Percentiles rank a stretch among this genome's conserved stretches.
Conservation (phyloP, 2,797 vertebrate species). For the Discoglossus pictus region DNA sequence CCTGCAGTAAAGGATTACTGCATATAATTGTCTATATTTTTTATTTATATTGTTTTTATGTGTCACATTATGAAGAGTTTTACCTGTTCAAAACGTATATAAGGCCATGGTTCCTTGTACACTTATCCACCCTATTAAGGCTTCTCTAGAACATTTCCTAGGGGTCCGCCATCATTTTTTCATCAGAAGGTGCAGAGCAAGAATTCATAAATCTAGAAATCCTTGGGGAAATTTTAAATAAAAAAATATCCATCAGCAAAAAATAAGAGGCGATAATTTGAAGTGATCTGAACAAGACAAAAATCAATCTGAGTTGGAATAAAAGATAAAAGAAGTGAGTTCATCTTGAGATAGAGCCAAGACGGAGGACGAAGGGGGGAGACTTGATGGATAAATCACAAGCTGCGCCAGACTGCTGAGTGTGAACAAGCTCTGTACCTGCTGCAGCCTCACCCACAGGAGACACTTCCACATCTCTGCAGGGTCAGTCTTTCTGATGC, state of each 20-base stretch:
- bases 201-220: conserved; percentile 15
- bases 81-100: too few relatives aligned
- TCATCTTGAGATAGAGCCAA: conserved; percentile 26
- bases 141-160: too few relatives aligned
- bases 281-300: conserved; percentile 25
- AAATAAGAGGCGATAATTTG: conserved; percentile 37
- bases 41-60: too few relatives aligned
- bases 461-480: too few relatives aligned
- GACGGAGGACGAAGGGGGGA: not conserved
- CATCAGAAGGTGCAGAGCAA: not conserved
- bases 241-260: conserved; percentile 24
- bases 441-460: not conserved
- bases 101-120: too few relatives aligned
- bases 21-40: too few relatives aligned
- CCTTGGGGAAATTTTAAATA: conserved; percentile 37
- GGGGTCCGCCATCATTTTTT: not conserved
- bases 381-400: conserved; percentile 17
- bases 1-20: too few relatives aligned
- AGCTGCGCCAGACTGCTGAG: conserved; percentile 3
- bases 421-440: not conserved
- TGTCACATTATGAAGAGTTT: too few relatives aligned
- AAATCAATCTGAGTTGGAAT: conserved; percentile 45
- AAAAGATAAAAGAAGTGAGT: conserved; percentile 36
- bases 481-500: too few relatives aligned
- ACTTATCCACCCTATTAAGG: too few relatives aligned